Percentiles rank a stretch among this genome's conserved stretches.
These are phyloP conservation scores for Salvelinus namaycush DNA, from an alignment of 2,113 vertebrate genomes.

Conservation along the genomic window DNA sequence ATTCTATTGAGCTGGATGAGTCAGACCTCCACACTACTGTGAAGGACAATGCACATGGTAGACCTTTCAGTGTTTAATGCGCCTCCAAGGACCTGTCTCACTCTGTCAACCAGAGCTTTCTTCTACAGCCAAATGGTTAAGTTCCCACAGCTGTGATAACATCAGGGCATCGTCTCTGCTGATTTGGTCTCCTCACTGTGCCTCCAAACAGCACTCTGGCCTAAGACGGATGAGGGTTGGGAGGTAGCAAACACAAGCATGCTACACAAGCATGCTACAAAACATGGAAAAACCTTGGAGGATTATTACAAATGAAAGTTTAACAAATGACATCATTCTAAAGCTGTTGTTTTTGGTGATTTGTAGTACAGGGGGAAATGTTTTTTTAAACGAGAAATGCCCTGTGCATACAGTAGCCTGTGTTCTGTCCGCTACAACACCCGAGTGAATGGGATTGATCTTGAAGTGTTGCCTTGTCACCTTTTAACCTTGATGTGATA, in stretches of 20 bases:
- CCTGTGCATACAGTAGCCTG: not conserved
- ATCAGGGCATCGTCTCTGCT: slow-evolving; percentile 49
- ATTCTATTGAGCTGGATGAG: slow-evolving; percentile 22
- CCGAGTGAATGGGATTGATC: not conserved
- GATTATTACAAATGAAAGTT: not conserved
- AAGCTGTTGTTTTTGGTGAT: not conserved
- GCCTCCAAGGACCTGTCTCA: slow-evolving; percentile 10
- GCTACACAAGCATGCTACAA: not conserved
- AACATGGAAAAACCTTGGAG: not conserved
- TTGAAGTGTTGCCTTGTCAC: not conserved
- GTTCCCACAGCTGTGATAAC: slow-evolving; percentile 76
- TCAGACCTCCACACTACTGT: slow-evolving; percentile 37
- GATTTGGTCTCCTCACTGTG: slow-evolving; percentile 20
- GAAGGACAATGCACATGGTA: slow-evolving; percentile 43
- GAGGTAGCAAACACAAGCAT: not conserved
- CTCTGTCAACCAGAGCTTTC: slow-evolving; percentile 42
- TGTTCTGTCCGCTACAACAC: not conserved
- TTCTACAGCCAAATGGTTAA: slow-evolving; percentile 65
- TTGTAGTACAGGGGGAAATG: not conserved
- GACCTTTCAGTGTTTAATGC: slow-evolving; percentile 18
- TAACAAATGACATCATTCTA: not conserved
- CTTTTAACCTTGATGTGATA: not conserved
- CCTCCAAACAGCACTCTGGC: slow-evolving; percentile 24
- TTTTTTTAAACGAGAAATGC: not conserved
- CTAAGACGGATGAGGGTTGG: not conserved